A percentile compares a stretch with the other conserved stretches of the same genome.
Evolutionary conservation across 1,140 invertebrate species (phyloP).

Genomic region (Apis florea): DNA sequence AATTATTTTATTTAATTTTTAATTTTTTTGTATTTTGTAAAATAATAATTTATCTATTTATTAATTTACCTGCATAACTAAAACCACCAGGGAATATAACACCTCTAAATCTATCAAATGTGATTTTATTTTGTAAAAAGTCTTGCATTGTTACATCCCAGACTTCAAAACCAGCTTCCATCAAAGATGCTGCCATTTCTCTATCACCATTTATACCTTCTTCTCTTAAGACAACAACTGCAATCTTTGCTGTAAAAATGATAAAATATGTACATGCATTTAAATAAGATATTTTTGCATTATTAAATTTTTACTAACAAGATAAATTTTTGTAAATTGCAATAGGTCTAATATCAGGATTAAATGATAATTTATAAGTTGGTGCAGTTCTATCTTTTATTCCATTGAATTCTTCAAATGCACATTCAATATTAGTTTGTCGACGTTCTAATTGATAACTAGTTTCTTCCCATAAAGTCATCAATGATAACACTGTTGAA

Average conservation of each 20-base stretch:
- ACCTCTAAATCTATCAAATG: conserved; percentile 91
- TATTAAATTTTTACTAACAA: conserved; percentile 47
- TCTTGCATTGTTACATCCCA: conserved; percentile 97
- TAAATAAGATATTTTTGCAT: neutral
- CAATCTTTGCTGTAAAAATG: conserved; percentile 78
- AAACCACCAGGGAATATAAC: conserved; percentile 98
- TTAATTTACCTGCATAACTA: conserved; percentile 91
- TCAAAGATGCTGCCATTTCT: conserved; percentile 97
- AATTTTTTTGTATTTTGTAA: conserved; percentile 5
- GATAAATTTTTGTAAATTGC: conserved; percentile 70
- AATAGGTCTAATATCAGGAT: conserved; percentile 81
- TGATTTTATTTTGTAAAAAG: conserved; percentile 85
- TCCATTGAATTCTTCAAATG: conserved; percentile 88
- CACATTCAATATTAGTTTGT: conserved; percentile 91
- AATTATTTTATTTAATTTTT: conserved; percentile 23
- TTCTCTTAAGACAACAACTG: conserved; percentile 95
- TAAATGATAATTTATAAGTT: conserved; percentile 86
- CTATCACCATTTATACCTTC: conserved; percentile 98
- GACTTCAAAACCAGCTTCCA: conserved; percentile 94
- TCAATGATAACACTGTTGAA: conserved; percentile 84
- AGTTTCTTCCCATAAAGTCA: conserved; percentile 96
- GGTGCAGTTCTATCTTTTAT: conserved; percentile 82
- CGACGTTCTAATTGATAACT: conserved; percentile 93
- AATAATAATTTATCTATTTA: neutral
- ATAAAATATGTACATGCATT: conserved; percentile 22